phyloP scores from a whole-genome alignment of 2,797 vertebrate species.

The Halcyon smyrnensis region DNA sequence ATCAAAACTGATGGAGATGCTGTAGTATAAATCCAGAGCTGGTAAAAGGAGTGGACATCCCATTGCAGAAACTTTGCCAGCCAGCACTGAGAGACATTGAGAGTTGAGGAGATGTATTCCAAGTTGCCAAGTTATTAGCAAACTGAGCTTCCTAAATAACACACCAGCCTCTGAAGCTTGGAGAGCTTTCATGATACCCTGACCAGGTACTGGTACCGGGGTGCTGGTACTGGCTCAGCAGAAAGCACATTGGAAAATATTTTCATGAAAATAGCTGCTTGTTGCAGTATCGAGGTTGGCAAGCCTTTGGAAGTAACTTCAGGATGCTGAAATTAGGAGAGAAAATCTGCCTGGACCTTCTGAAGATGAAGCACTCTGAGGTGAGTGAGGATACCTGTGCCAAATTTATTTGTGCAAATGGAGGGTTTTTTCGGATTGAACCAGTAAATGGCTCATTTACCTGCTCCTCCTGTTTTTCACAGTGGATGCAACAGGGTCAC shows the following conservation, averaged over 20 bases:
- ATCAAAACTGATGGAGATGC: not conserved
- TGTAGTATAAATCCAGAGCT: not conserved
- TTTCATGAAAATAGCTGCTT: not conserved
- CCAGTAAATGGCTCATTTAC: not conserved
- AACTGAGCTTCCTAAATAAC: not conserved
- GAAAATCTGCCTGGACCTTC: not conserved
- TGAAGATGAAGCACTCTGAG: not conserved
- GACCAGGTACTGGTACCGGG: not conserved
- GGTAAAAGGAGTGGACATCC: not conserved
- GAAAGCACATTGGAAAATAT: not conserved
- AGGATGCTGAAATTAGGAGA: not conserved
- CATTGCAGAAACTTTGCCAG: not conserved
- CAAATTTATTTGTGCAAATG: not conserved
- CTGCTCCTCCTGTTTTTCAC: not conserved
- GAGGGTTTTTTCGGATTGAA: not conserved
- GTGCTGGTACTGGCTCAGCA: not conserved
- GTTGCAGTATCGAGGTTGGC: not conserved
- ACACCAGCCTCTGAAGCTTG: not conserved
- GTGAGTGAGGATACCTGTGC: not conserved
- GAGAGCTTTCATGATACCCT: not conserved
- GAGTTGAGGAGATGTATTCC: not conserved
- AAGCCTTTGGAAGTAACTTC: not conserved
- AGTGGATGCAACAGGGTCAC: not conserved
- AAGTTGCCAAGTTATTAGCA: not conserved
- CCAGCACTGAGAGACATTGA: not conserved